Evolutionary conservation across 2,113 vertebrate species (phyloP), one percentile per base, ranked within the genome.

Genomic region (Mesocricetus auratus): DNA sequence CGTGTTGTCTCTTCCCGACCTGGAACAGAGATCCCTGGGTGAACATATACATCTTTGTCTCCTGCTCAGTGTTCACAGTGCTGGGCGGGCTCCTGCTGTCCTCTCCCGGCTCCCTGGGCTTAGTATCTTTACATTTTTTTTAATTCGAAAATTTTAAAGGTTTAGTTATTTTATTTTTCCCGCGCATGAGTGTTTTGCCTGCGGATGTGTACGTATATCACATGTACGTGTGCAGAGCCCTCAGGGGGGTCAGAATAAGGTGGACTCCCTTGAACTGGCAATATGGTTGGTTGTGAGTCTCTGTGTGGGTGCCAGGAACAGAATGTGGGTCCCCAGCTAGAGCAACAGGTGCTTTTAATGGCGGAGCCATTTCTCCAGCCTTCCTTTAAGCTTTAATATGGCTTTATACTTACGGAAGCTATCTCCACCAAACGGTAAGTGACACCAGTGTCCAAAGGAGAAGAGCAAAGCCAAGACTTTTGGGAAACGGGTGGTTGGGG

Each of bases 341-440:
- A 82, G 56, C 36, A 82, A 36, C 36, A n/a, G 29, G 21, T 26
- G 79, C 56, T 60, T n/a, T 39, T 82, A 82, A 60, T 12, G 21
- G 11, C 53, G 7, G 53, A 82, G 36, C 5, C 22, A 39, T 39
- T n/a, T 60, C 79, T 60, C 24, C 7, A 19, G 7, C 1, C 2
- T 7, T 12, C 60, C 8, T 45, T 64, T 64, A 42, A 24, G 19
- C 26, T 60, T 39, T n/a, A 39, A 7, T 60, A 81, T 88, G 86
- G 9, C 60, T 92, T 86, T 77, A 31, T 21, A 71, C n/a, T 69
- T 89, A 81, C 64, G 0, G 99, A 99, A 97, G 99, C 99, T 95
- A 99, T 99, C 45, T 99, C 98, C 98, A 98, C 99, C 97, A 99
- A 99, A 98, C 99, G 99, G 99, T 99, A 99, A 99, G 99, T 97